A percentile compares a stretch with the other conserved stretches of the same genome.
These are phyloP conservation scores for Metopia argyrocephala DNA, from an alignment of 2,888 invertebrate species.

Conservation along the genomic window DNA sequence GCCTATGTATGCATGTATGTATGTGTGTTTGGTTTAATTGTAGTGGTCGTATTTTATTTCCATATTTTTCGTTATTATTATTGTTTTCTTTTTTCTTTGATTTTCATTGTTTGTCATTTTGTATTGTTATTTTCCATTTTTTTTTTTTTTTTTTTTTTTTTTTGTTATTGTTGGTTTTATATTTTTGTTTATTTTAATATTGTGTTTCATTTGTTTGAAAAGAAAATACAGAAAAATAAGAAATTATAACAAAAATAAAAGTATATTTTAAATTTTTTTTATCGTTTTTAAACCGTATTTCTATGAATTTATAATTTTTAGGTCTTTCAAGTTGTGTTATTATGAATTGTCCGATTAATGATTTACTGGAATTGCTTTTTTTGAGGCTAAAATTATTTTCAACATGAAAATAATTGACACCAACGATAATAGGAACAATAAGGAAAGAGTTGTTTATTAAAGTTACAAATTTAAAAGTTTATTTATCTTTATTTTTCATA, in stretches of 20 bases:
- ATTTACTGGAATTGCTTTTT: constrained; percentile 23
- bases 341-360: constrained; percentile 10
- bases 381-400: neutral
- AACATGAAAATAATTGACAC: no score
- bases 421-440: no score
- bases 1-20: constrained; percentile 4
- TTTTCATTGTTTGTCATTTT: constrained; percentile 56
- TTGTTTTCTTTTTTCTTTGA: constrained; percentile 39
- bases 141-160: neutral
- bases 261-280: constrained; percentile 34
- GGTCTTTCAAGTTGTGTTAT: constrained; percentile 6
- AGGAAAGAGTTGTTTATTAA: no score
- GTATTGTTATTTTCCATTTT: constrained; percentile 17
- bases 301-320: constrained; percentile 66
- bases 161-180: constrained; percentile 22
- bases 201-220: constrained; percentile 35
- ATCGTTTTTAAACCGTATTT: constrained; percentile 51
- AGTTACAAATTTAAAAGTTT: no score
- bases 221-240: neutral
- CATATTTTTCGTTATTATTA: constrained; percentile 53
- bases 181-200: constrained; percentile 53
- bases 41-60: constrained; percentile 49
- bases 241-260: constrained; percentile 5
- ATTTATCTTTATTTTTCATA: no score
- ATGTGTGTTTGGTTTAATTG: constrained; percentile 23